Evolutionary conservation across 2,888 invertebrate genomes (phyloP), one percentile per base, ranked within the genome.

Genomic region (Blomia tropicalis): DNA sequence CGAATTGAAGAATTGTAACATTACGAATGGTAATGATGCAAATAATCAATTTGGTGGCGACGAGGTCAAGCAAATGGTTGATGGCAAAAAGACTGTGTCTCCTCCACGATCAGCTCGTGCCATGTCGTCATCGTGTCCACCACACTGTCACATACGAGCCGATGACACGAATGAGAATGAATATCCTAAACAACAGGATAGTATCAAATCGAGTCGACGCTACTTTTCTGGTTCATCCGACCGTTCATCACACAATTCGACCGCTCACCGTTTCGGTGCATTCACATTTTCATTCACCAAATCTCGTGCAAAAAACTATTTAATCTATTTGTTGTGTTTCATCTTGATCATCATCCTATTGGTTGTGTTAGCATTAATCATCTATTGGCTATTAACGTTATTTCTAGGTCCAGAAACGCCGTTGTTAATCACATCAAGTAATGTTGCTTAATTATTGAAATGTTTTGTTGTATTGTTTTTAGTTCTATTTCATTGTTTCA

Each of bases 341-440:
- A 14, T 56, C 14, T 22, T 56, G 11, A 14, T 27, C 2, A 11
- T 56, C 11, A 30, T 30, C 4, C 29, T 56, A 19, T 56, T 56
- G 56, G 25, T 56, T 23, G 2, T 27, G 3, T 3, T n/a, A 3
- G 56, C 56, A 11, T 14, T 56, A 19, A 30, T 56, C 2, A 32
- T 36, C 36, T 56, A 56, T 11, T 29, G 29, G 25, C 2, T 56
- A 36, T 25, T 56, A 19, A 36, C 36, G n/a, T n/a, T n/a, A n/a
- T n/a, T n/a, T n/a, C n/a, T n/a, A n/a, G n/a, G n/a, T n/a, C n/a
- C n/a, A n/a, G n/a, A n/a, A 14, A 56, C 11, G 30, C 95, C 95
- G 73, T 89, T 89, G 63, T 91, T 85, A 60, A 93, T 89, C 68
- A 89, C 83, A 72, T 88, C 88, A 0, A 87, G 87, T 58, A 88